Conservation (phyloP, 2,113 vertebrate species). For the Brevimyrus niger region DNA sequence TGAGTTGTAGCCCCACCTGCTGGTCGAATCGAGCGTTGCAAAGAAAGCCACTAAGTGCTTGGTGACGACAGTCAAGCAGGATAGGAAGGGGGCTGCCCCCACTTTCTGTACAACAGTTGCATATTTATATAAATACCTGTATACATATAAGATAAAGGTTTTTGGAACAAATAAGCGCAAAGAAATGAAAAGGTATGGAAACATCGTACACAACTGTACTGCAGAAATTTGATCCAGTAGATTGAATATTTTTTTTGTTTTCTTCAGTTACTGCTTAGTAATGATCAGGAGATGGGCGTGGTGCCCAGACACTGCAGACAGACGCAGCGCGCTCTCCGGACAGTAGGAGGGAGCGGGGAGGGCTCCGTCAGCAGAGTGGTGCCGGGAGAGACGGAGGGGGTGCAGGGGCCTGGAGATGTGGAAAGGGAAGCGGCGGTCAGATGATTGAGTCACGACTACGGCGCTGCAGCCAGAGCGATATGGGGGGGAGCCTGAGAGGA, state of each 20-base stretch:
- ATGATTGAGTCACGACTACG: conserved; percentile 1
- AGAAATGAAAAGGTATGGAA: neutral
- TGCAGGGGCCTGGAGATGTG: neutral
- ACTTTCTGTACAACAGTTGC: neutral
- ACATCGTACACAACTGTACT: neutral
- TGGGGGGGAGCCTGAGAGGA: neutral
- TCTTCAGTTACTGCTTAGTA: neutral
- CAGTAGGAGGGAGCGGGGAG: neutral
- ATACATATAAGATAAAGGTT: neutral
- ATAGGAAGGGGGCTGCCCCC: neutral
- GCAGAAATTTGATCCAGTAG: neutral
- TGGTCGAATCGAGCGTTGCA: neutral
- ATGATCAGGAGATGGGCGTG: neutral
- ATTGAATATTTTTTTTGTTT: neutral
- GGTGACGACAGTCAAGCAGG: neutral
- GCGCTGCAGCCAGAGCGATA: neutral
- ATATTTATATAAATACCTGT: neutral
- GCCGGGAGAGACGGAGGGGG: neutral
- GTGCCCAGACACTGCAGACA: neutral
- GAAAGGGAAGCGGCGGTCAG: neutral
- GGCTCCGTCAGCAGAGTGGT: neutral
- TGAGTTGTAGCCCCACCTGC: neutral
- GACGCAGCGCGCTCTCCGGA: neutral
- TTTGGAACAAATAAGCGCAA: neutral
- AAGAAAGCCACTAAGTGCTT: neutral